Base-by-base conservation (phyloP, 2,797 vertebrate species). In the Sciurus vulgaris region DNA sequence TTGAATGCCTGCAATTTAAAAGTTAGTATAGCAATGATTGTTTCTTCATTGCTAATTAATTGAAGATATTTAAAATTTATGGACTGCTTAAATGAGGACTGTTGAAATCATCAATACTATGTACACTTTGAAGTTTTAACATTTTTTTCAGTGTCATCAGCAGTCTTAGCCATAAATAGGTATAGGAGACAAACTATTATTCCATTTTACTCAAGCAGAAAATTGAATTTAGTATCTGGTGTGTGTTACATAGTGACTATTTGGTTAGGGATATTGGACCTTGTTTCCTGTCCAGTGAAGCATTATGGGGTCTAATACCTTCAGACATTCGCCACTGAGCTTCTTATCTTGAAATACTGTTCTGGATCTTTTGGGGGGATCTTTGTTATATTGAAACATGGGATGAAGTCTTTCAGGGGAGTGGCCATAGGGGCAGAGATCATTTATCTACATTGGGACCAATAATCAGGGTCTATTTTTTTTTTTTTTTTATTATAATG, bases 201-300 rank as follows among this genome's bases (percentile, higher is more conserved):
- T 94, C 86, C 41, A 89, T 94, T 96, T 97, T 97, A 96, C 22
- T 76, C 83, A 96, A 94, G 96, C 94, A 94, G 95, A 97, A 98
- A 97, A 97, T 96, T 96, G 81, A 98, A 97, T 96, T 96, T 95
- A 96, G 77, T 96, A 65, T 95, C 96, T 95, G 35, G 89, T 91
- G 38, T 97, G 47, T 95, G 79, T 96, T 95, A 97, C 91, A 93
- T 54, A 95, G 83, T 94, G 67, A 96, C 77, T 97, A 51, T 97
- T 97, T 97, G 96, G 86, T 95, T 89, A 97, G 89, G 79, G 56
- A 96, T 96, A 96, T 96, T 95, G 89, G 73, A 93, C 38, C 38
- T 93, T 12, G 7, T 91, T 97, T 97, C 93, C 95, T 96, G 95
- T 91, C 86, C 79, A 94, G 41, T 95, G 95, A 93, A 96, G 61